These are phyloP conservation scores for Phyllotis vaccarum DNA, from an alignment of 2,797 vertebrate species.

Conservation along the genomic window DNA sequence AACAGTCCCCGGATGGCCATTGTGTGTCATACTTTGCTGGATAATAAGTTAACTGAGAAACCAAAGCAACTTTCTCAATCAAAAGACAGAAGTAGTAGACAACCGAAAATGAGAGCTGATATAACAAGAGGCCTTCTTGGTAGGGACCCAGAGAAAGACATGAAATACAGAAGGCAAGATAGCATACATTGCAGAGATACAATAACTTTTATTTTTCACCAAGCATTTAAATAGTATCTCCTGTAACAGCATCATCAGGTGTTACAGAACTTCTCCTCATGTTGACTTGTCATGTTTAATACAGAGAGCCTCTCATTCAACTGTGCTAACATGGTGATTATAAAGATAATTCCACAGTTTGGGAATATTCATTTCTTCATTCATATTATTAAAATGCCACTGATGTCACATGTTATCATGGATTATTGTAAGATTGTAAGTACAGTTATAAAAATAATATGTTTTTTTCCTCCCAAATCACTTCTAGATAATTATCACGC, in stretches of 20 bases:
- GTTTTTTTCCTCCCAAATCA: conserved; percentile 19
- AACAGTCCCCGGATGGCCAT: not conserved
- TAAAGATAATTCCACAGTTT: not conserved
- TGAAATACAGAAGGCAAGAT: not conserved
- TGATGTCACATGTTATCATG: not conserved
- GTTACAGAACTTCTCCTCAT: not conserved
- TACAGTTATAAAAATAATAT: not conserved
- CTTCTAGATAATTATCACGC: conserved; percentile 11
- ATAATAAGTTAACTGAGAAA: conserved; percentile 54
- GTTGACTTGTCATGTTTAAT: not conserved
- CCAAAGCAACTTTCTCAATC: conserved; percentile 14
- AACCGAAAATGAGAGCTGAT: conserved; percentile 38
- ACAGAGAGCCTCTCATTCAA: not conserved
- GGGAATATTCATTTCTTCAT: not conserved
- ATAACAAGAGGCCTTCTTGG: conserved; percentile 28
- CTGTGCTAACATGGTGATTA: not conserved
- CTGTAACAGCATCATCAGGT: not conserved
- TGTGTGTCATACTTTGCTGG: conserved; percentile 21
- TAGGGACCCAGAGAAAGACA: not conserved
- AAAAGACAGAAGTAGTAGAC: conserved; percentile 20
- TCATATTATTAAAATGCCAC: not conserved
- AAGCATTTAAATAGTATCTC: not conserved
- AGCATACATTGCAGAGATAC: not conserved
- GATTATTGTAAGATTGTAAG: not conserved
- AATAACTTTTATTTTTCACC: not conserved